Percentiles rank a stretch among this genome's conserved stretches.
Evolutionary conservation across 2,113 vertebrate genomes (phyloP).

Genomic region (Cathartes aura): DNA sequence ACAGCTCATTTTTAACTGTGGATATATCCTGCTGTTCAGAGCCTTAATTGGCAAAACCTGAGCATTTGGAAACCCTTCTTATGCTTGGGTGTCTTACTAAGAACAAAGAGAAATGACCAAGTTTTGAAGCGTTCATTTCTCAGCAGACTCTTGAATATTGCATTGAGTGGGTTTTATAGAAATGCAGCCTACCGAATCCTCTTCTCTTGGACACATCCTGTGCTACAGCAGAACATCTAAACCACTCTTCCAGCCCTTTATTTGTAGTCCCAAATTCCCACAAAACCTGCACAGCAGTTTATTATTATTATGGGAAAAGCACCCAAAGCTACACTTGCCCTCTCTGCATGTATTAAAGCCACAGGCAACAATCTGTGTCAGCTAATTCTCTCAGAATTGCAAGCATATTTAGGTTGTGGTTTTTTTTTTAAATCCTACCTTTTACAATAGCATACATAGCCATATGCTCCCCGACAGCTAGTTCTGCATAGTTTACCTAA

Average conservation of each 20-base stretch:
- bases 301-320: not conserved
- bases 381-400: not conserved
- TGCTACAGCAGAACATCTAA: not conserved
- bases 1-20: not conserved
- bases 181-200: not conserved
- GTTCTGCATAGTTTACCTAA: accelerated
- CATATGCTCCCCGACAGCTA: accelerated
- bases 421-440: not conserved
- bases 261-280: not conserved
- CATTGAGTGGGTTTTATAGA: not conserved
- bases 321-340: not conserved
- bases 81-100: accelerated
- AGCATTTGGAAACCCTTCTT: not conserved
- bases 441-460: not conserved
- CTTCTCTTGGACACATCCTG: accelerated
- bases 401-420: accelerated
- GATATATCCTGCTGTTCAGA: not conserved
- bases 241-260: not conserved
- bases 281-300: not conserved
- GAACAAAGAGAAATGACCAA: not conserved
- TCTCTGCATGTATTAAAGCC: not conserved
- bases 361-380: not conserved
- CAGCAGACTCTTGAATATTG: too few species aligned
- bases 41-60: not conserved
- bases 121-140: accelerated